These are phyloP conservation scores for Pagrus major DNA, from an alignment of 2,113 vertebrate species.

Conservation along the genomic window DNA sequence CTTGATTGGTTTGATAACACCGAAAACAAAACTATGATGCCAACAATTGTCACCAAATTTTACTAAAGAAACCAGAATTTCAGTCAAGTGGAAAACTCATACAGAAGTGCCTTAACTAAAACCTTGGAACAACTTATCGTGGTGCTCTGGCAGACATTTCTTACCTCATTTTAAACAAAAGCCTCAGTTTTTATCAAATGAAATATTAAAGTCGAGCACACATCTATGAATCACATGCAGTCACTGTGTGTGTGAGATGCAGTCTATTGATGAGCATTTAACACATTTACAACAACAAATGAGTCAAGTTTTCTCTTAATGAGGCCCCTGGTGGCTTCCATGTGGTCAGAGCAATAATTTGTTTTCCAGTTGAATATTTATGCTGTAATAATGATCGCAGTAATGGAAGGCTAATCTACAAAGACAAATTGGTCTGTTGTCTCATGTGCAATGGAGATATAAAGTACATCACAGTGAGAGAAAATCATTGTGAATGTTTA, in stretches of 20 bases:
- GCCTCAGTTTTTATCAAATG: background rate
- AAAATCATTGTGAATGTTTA: background rate
- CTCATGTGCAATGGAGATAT: background rate
- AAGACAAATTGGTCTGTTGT: conserved; percentile 25
- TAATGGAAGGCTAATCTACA: conserved; percentile 36
- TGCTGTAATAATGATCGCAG: conserved; percentile 18
- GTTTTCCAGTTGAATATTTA: conserved; percentile 31
- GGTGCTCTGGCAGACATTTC: background rate
- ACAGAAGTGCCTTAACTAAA: no score
- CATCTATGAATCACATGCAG: background rate
- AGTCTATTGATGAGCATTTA: conserved; percentile 8
- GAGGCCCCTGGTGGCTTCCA: conserved; percentile 49
- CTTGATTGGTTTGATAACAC: conserved; percentile 28
- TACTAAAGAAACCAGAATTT: background rate
- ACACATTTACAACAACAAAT: conserved; percentile 26
- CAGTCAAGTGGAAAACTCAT: background rate
- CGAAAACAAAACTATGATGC: background rate
- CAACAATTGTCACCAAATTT: background rate
- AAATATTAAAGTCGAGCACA: background rate
- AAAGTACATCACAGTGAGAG: background rate
- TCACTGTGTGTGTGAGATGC: background rate
- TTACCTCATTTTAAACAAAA: background rate
- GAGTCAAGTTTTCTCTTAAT: conserved; percentile 40
- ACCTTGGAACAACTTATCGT: background rate
- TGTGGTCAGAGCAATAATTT: conserved; percentile 32